These are phyloP conservation scores for Neuroterus valhalla DNA, from an alignment of 1,140 invertebrate species.

Conservation along the genomic window DNA sequence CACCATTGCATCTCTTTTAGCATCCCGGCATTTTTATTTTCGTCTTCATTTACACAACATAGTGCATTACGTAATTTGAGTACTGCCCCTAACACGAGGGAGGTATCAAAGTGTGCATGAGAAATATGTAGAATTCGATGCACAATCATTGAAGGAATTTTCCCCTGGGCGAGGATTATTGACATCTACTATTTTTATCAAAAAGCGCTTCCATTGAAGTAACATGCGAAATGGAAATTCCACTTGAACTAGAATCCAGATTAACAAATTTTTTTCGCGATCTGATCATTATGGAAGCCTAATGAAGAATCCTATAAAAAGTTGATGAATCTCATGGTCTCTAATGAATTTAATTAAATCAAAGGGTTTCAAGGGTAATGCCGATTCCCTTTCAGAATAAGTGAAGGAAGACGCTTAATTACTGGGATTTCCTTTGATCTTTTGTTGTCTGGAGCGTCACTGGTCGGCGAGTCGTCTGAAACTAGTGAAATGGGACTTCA, in stretches of 20 bases:
- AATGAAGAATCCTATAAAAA: background rate
- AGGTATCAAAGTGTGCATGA: too few species aligned
- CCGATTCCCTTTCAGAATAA: background rate
- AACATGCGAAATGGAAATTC: background rate
- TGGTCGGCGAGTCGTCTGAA: background rate
- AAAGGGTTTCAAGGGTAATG: background rate
- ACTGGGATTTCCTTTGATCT: background rate
- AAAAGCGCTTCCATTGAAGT: background rate
- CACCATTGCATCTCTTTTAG: too few species aligned
- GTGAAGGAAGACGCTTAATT: conserved; percentile 5
- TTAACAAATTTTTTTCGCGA: background rate
- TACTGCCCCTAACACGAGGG: too few species aligned
- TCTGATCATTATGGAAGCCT: conserved; percentile 3
- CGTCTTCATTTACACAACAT: too few species aligned
- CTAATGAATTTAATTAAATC: conserved; percentile 8
- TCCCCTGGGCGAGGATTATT: too few species aligned
- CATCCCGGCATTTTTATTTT: too few species aligned
- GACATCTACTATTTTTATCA: too few species aligned
- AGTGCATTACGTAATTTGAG: too few species aligned
- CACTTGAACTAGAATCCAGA: background rate
- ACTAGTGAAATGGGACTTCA: background rate
- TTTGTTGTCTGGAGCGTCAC: background rate
- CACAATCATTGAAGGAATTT: too few species aligned
- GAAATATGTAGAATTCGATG: too few species aligned
- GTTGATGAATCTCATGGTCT: conserved; percentile 4